Conservation (phyloP, 53 echinoderm and acorn worm species). For the Stichopus horrens region DNA sequence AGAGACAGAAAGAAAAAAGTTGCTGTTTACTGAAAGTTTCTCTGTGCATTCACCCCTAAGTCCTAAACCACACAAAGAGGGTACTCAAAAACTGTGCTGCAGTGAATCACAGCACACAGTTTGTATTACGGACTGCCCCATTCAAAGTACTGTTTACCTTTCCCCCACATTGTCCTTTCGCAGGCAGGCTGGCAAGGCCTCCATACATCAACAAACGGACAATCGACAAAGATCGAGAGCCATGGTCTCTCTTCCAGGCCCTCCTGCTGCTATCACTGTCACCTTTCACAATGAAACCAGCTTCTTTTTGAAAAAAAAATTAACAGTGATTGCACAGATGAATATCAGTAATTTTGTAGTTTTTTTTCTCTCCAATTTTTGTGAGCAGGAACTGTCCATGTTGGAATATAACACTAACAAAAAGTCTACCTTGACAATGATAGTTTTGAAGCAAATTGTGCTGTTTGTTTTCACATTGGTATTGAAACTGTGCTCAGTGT, state of each 20-base stretch:
- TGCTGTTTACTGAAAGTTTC: conserved; percentile 31
- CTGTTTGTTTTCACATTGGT: conserved; percentile 1
- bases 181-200: conserved; percentile 13
- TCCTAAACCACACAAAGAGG: conserved; percentile 39
- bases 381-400: no score
- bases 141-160: conserved; percentile 36
- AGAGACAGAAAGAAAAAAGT: not conserved
- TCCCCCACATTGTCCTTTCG: not conserved
- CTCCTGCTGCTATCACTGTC: conserved; percentile 27
- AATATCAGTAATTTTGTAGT: not conserved
- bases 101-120: conserved; percentile 43
- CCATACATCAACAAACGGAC: conserved; percentile 20
- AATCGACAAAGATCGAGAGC: conserved; percentile 14
- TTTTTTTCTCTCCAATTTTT: not conserved
- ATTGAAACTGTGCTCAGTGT: not conserved
- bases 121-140: conserved; percentile 45
- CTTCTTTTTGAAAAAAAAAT: not conserved
- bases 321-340: conserved; percentile 3
- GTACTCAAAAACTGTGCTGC: conserved; percentile 3
- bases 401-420: conserved; percentile 1
- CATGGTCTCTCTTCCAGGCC: conserved; percentile 2
- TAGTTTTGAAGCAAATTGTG: not conserved
- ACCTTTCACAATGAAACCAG: conserved; percentile 1
- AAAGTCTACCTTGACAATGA: not conserved
- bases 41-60: conserved; percentile 26